Conservation (phyloP, 1,140 invertebrate species). For the Probaryconus sp. region DNA sequence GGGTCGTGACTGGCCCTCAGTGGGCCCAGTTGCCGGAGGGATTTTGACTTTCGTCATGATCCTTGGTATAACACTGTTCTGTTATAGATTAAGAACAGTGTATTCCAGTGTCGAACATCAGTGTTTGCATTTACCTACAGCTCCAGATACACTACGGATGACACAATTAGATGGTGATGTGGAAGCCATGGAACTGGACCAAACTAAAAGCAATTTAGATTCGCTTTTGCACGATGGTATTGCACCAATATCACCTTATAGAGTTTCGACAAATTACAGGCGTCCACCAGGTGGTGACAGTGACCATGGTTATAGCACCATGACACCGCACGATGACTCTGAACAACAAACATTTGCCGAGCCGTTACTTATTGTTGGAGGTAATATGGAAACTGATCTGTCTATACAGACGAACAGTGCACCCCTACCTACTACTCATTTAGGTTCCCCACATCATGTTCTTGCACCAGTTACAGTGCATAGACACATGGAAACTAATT, state of each 20-base stretch:
- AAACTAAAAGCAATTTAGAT: constrained; percentile 78
- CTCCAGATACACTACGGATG: constrained; percentile 74
- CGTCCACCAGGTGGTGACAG: constrained; percentile 90
- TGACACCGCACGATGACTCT: constrained; percentile 94
- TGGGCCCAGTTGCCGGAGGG: constrained; percentile 82
- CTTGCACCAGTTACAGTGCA: constrained; percentile 93
- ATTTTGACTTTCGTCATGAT: constrained; percentile 82
- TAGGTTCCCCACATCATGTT: constrained; percentile 82
- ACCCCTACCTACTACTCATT: constrained; percentile 76
- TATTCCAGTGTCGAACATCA: constrained; percentile 75
- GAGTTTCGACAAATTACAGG: constrained; percentile 88
- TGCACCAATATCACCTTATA: constrained; percentile 90
- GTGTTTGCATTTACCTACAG: constrained; percentile 72
- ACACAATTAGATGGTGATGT: constrained; percentile 72
- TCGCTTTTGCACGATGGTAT: constrained; percentile 80
- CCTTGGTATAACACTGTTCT: constrained; percentile 81
- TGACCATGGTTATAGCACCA: constrained; percentile 96
- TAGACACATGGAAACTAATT: constrained; percentile 85
- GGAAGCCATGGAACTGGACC: constrained; percentile 72
- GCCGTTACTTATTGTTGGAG: constrained; percentile 76
- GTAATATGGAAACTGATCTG: constrained; percentile 74
- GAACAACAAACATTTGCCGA: constrained; percentile 88
- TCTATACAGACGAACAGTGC: constrained; percentile 64
- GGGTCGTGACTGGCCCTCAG: constrained; percentile 79
- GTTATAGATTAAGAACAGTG: constrained; percentile 79